phyloP scores from a whole-genome alignment of 1,140 invertebrate species.

The Leptinotarsa texana region DNA sequence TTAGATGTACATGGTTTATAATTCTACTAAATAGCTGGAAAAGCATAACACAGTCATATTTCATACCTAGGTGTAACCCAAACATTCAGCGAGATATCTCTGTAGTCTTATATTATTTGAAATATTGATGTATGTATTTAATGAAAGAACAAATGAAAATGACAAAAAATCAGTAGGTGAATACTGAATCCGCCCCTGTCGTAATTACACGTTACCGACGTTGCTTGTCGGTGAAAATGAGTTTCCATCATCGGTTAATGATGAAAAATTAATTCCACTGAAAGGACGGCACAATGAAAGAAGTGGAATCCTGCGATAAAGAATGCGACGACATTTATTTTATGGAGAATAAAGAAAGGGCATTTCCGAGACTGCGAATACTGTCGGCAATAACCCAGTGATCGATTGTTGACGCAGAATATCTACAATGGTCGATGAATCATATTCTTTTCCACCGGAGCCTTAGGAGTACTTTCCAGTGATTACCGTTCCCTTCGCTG shows the following conservation, averaged over 20 bases:
- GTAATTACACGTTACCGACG: neutral
- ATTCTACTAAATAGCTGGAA: too few relatives aligned
- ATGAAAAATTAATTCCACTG: slow-evolving; percentile 6
- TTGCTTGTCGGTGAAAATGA: neutral
- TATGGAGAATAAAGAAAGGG: slow-evolving; percentile 2
- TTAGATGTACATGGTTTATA: too few relatives aligned
- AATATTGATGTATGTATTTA: too few relatives aligned
- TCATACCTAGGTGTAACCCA: too few relatives aligned
- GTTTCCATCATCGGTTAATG: slow-evolving; percentile 6
- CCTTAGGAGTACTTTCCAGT: neutral
- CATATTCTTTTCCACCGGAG: slow-evolving; percentile 1
- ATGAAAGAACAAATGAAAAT: too few relatives aligned
- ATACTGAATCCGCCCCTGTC: too few relatives aligned
- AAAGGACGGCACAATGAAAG: neutral
- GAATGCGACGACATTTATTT: slow-evolving; percentile 3
- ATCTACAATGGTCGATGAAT: slow-evolving; percentile 1
- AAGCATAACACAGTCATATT: too few relatives aligned
- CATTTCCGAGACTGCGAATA: neutral
- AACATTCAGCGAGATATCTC: too few relatives aligned
- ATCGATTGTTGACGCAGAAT: slow-evolving; percentile 3
- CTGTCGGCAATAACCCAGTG: neutral
- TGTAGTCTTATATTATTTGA: too few relatives aligned
- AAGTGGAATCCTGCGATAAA: neutral
- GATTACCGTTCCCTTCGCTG: neutral
- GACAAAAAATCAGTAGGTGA: too few relatives aligned